Conservation (phyloP, 2,113 vertebrate genomes). For the Thryonomys swinderianus region DNA sequence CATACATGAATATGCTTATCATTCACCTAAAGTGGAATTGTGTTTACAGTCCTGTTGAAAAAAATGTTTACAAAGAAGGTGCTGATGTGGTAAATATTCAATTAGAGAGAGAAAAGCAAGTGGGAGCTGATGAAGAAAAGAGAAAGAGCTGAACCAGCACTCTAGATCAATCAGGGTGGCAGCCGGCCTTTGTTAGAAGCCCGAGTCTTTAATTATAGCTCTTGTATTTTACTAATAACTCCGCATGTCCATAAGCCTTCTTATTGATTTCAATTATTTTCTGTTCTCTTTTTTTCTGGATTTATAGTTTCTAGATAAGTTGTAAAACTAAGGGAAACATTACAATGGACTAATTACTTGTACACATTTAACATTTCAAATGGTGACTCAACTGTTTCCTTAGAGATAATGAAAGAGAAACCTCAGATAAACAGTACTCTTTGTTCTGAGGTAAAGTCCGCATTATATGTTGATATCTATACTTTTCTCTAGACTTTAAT, state of each 20-base stretch:
- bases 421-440: background rate
- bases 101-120: constrained; percentile 66
- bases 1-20: background rate
- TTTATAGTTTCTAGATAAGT: constrained; percentile 68
- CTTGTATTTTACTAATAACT: constrained; percentile 85
- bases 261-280: constrained; percentile 86
- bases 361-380: background rate
- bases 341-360: constrained; percentile 69
- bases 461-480: background rate
- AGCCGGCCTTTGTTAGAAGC: constrained; percentile 75
- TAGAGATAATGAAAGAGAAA: constrained; percentile 1
- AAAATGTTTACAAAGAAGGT: constrained; percentile 75
- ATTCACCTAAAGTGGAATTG: constrained; percentile 36
- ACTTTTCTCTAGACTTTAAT: background rate
- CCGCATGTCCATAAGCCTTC: constrained; percentile 76
- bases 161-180: constrained; percentile 77
- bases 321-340: constrained; percentile 78
- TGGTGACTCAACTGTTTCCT: background rate
- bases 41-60: constrained; percentile 69
- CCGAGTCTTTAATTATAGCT: constrained; percentile 87
- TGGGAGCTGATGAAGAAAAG: background rate
- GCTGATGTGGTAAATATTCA: constrained; percentile 66
- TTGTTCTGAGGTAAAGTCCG: background rate
- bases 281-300: constrained; percentile 61
- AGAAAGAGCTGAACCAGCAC: constrained; percentile 81